phyloP scores from a whole-genome alignment of 2,888 invertebrate species.

The Tiliacea aurago region DNA sequence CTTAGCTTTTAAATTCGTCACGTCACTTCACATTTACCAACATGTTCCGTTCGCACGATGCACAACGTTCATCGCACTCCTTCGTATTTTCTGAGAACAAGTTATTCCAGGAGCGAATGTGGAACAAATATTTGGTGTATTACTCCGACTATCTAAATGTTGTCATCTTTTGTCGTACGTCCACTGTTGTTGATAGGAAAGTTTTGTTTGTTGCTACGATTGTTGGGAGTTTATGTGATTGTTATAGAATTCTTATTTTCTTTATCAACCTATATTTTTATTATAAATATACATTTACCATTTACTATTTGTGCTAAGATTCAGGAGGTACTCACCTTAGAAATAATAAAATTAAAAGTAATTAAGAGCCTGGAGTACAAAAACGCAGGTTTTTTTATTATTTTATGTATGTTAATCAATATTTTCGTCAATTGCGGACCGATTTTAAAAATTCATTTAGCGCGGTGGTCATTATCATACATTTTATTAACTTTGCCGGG shows the following conservation, averaged over 20 bases:
- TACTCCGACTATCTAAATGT: conserved; percentile 24
- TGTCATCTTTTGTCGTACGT: conserved; percentile 20
- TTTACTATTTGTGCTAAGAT: background rate
- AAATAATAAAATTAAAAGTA: background rate
- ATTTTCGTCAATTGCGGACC: too few species aligned
- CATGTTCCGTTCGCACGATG: conserved; percentile 40
- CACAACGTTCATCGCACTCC: conserved; percentile 33
- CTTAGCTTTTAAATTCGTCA: conserved; percentile 37
- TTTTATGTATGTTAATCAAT: too few species aligned
- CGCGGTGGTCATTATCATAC: too few species aligned
- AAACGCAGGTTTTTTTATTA: background rate
- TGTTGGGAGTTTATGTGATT: conserved; percentile 7
- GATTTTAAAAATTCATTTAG: too few species aligned
- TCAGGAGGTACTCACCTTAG: background rate
- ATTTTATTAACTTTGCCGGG: too few species aligned
- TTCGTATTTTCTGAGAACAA: conserved; percentile 41
- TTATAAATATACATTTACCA: background rate
- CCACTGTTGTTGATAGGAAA: background rate
- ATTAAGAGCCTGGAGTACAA: background rate
- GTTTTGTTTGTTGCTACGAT: conserved; percentile 33
- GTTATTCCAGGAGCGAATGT: conserved; percentile 55
- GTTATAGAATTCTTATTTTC: background rate
- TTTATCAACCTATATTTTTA: background rate
- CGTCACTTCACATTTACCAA: conserved; percentile 45
- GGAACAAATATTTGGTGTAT: conserved; percentile 51